Base-by-base conservation (phyloP, 2,797 vertebrate species). In the Champsocephalus gunnari region DNA sequence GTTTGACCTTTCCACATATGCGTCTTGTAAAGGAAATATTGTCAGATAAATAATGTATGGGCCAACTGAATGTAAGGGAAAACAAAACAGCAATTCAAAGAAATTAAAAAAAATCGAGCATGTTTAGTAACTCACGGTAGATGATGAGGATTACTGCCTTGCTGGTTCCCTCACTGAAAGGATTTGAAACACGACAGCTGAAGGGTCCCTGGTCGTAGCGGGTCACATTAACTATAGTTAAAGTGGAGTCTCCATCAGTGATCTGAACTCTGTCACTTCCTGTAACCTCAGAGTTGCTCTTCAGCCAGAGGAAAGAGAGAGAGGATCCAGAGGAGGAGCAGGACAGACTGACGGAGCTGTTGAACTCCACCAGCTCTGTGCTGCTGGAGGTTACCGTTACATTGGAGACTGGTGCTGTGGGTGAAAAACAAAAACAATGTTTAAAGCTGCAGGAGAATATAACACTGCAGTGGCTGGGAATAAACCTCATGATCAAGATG, bases 181-280 rank as follows among this genome's bases (percentile, higher is more conserved):
- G 60, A 41, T 95, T 96, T 12, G 21, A 74, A 49, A 79, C 93
- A 1, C 8, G 57, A 61, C 94, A 95, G 3, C 11, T 80, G 79
- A 94, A 93, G 0, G 91, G 92, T 5, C 94, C 94, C 19, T 47
- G 61, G 71, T 95, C 94, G 16, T 90, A 87, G 70, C 93, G 91
- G 14, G 73, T 92, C 68, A 94, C 80, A 1, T 71, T 86, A 47
- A 38, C 55, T 24, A 95, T 81, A 2, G 74, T 79, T 3, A 95
- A 90, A 41, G 82, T 84, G 50, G 73, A 47, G 57, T 75, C 81
- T 68, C 69, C 79, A 14, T 82, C 73, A 4, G 70, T 76, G 75
- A 94, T 61, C 28, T 63, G 74, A 63, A 90, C 78, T 69, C 85
- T 75, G 9, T 49, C 71, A 4, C 57, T 34, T 34, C 34, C 34